Evolutionary conservation across 2,888 invertebrate genomes (phyloP).

Genomic region (Ornithoptera priamus): DNA sequence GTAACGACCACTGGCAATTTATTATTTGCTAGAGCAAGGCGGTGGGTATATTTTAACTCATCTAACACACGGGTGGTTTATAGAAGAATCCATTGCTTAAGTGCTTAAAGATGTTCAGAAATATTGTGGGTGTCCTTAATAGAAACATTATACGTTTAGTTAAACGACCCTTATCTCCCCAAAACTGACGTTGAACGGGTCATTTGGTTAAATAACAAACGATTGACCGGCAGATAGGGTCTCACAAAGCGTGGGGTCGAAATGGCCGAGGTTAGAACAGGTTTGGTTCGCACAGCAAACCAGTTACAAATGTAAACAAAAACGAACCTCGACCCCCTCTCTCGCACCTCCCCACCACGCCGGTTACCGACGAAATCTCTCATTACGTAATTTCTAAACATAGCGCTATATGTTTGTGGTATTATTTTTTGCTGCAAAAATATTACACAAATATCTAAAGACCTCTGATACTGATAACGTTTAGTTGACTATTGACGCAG

Average conservation of each 20-base stretch:
- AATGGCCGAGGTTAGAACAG: slow-evolving; percentile 45
- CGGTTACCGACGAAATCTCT: slow-evolving; percentile 29
- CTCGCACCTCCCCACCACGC: slow-evolving; percentile 30
- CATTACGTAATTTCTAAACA: slow-evolving; percentile 33
- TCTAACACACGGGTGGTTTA: too few species aligned
- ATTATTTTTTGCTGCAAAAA: too few species aligned
- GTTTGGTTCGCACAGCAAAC: slow-evolving; percentile 55
- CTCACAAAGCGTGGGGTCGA: slow-evolving; percentile 31
- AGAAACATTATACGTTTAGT: slow-evolving; percentile 4
- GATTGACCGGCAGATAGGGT: slow-evolving; percentile 29
- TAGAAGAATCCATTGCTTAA: too few species aligned
- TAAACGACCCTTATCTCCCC: slow-evolving; percentile 6
- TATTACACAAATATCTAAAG: too few species aligned
- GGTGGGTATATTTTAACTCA: too few species aligned
- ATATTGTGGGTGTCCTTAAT: not conserved
- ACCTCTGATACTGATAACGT: too few species aligned
- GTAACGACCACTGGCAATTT: too few species aligned
- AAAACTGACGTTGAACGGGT: slow-evolving; percentile 9
- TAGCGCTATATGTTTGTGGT: slow-evolving; percentile 7
- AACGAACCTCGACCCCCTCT: slow-evolving; percentile 41
- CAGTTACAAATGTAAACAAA: slow-evolving; percentile 67
- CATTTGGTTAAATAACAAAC: slow-evolving; percentile 32
- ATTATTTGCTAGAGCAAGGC: too few species aligned
- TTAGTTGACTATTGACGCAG: too few species aligned
- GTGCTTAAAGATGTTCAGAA: too few species aligned